These are phyloP conservation scores for Erythrocercus mccallii DNA, from an alignment of 2,113 vertebrate species.

Conservation along the genomic window DNA sequence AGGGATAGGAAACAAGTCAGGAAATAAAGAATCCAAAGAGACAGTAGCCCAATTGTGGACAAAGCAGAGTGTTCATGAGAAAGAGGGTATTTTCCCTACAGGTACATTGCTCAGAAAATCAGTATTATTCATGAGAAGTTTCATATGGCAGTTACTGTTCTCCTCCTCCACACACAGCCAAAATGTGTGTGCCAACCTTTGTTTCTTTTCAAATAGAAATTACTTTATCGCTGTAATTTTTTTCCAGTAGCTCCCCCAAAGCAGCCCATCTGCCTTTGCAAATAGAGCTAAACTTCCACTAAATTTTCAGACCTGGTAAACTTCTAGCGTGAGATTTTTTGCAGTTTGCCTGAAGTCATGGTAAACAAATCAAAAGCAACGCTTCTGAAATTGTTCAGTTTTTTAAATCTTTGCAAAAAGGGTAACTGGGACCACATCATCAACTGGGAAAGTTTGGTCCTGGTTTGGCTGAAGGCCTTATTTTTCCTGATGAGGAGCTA, in stretches of 20 bases:
- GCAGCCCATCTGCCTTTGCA: neutral
- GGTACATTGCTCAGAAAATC: neutral
- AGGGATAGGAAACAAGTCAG: neutral
- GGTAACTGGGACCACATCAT: neutral
- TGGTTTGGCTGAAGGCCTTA: neutral
- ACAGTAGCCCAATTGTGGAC: neutral
- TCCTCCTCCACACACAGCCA: neutral
- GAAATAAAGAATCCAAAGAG: neutral
- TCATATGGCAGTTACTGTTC: neutral
- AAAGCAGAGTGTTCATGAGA: neutral
- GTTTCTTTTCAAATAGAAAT: neutral
- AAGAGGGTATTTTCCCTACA: neutral
- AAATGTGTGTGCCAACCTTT: neutral
- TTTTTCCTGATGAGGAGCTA: neutral
- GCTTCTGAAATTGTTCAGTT: neutral
- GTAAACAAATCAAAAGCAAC: neutral
- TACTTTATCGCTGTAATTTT: neutral
- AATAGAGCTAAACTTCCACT: neutral
- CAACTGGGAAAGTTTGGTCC: neutral
- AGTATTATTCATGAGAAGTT: neutral
- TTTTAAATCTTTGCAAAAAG: neutral
- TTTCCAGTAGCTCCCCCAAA: neutral
- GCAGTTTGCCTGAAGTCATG: neutral
- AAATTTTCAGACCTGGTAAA: neutral
- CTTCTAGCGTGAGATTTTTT: neutral